Conservation (phyloP, 1,140 invertebrate genomes). For the Euwallacea similis region DNA sequence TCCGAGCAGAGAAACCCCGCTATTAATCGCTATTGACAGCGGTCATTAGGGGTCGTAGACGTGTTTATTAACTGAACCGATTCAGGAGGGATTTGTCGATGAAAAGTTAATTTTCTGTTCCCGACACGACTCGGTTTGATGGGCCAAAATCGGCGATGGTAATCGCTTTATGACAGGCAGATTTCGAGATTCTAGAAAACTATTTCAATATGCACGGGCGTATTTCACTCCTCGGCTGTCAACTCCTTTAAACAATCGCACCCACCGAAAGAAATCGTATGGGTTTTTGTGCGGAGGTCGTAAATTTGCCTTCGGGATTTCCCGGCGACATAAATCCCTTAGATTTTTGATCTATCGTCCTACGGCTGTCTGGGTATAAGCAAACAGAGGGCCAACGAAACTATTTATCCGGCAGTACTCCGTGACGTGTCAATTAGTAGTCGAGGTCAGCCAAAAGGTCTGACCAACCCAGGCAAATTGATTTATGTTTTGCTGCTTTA, state of each 20-base stretch:
- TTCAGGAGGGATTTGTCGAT: neutral
- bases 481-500: slow-evolving; percentile 33
- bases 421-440: slow-evolving; percentile 32
- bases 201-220: slow-evolving; percentile 1
- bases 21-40: slow-evolving; percentile 28
- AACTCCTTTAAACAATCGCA: neutral
- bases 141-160: neutral
- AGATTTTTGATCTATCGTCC: neutral
- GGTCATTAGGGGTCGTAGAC: slow-evolving; percentile 15
- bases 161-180: neutral
- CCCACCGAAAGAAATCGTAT: neutral
- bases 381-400: neutral
- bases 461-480: slow-evolving; percentile 23
- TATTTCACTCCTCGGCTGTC: slow-evolving; percentile 1
- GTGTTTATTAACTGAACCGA: slow-evolving; percentile 17
- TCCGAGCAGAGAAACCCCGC: slow-evolving; percentile 16
- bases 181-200: neutral
- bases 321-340: neutral
- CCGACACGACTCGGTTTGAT: neutral
- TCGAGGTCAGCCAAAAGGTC: slow-evolving; percentile 16
- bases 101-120: neutral
- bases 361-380: neutral
- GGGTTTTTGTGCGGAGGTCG: neutral
- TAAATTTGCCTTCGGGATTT: slow-evolving; percentile 2
- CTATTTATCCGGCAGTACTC: neutral